phyloP scores from a whole-genome alignment of 2,888 invertebrate species.

The Himalopsyche japonica region DNA sequence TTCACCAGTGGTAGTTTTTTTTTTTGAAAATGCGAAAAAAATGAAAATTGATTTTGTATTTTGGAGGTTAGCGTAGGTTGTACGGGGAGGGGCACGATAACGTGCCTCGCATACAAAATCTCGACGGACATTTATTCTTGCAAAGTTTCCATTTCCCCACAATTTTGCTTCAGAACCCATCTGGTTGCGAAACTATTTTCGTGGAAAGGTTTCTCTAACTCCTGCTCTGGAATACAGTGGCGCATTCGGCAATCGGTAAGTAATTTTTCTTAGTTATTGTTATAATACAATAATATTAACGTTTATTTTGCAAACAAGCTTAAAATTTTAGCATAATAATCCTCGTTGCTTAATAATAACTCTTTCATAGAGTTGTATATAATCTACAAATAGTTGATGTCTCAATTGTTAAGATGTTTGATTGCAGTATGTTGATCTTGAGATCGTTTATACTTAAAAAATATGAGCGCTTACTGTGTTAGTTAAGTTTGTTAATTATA shows the following conservation, averaged over 20 bases:
- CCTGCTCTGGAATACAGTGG: background rate
- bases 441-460: too few relatives aligned
- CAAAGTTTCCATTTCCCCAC: constrained; percentile 12
- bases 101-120: constrained; percentile 11
- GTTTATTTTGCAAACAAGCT: too few relatives aligned
- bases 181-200: background rate
- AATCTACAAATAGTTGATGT: too few relatives aligned
- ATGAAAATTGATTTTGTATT: background rate
- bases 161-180: background rate
- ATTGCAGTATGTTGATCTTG: too few relatives aligned
- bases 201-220: background rate
- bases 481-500: too few relatives aligned
- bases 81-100: background rate
- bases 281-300: too few relatives aligned
- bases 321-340: too few relatives aligned
- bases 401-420: too few relatives aligned
- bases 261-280: background rate
- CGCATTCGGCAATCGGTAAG: background rate
- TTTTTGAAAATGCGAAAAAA: background rate
- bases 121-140: constrained; percentile 13
- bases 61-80: background rate
- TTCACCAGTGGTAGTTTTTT: background rate
- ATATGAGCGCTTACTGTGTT: too few relatives aligned
- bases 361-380: too few relatives aligned
- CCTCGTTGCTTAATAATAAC: too few relatives aligned